phyloP scores from a whole-genome alignment of 2,888 invertebrate species.

The Erebia epiphron region DNA sequence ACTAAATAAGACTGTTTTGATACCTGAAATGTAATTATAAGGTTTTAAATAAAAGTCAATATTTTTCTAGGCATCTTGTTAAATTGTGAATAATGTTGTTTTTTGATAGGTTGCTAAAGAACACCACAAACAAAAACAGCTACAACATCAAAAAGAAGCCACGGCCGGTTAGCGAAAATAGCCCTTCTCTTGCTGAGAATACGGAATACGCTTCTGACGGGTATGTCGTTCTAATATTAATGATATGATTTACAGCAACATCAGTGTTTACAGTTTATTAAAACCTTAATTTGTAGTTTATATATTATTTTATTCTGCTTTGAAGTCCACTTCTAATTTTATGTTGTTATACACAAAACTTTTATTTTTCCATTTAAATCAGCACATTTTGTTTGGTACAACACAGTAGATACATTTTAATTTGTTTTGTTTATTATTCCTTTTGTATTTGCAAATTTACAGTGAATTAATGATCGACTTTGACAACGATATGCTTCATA shows the following conservation, averaged over 20 bases:
- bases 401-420: conserved; percentile 18
- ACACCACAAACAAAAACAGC: conserved; percentile 66
- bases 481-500: conserved; percentile 76
- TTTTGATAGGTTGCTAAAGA: conserved; percentile 64
- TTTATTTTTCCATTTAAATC: conserved; percentile 6
- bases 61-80: neutral
- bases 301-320: neutral
- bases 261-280: neutral
- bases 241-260: neutral
- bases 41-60: neutral
- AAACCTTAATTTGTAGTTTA: neutral
- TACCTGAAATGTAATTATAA: neutral
- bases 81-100: conserved; percentile 18
- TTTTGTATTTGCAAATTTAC: conserved; percentile 50
- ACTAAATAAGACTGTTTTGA: neutral
- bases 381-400: conserved; percentile 34
- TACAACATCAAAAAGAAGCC: conserved; percentile 65
- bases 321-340: neutral
- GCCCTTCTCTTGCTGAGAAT: conserved; percentile 68
- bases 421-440: conserved; percentile 45
- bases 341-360: neutral
- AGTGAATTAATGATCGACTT: conserved; percentile 77
- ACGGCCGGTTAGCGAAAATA: conserved; percentile 56
- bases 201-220: conserved; percentile 69
- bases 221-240: conserved; percentile 46